A percentile compares a stretch with the other conserved stretches of the same genome.
These are phyloP conservation scores for Pterobdella sp. DNA, from an alignment of 2,888 invertebrate genomes.

Conservation along the genomic window DNA sequence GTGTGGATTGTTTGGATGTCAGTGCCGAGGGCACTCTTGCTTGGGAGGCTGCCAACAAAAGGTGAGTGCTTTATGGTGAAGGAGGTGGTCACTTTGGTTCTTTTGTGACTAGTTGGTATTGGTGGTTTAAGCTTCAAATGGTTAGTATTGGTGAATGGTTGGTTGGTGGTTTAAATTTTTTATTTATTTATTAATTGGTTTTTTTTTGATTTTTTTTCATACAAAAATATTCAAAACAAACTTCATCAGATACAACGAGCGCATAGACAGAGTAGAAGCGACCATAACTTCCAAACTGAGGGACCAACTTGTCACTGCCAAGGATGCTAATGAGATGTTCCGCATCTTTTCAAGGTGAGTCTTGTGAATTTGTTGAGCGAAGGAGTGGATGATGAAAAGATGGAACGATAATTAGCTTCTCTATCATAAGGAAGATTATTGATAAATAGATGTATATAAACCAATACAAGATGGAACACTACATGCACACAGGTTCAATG, in stretches of 20 bases:
- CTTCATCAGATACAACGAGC: slow-evolving; percentile 79
- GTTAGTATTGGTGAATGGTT: no score
- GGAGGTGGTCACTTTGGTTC: no score
- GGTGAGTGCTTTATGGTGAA: no score
- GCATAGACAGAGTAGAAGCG: slow-evolving; percentile 95
- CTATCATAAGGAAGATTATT: background rate
- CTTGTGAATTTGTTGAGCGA: background rate
- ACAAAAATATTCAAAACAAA: no score
- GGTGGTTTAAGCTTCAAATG: no score
- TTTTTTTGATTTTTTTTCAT: background rate
- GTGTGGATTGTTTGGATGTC: slow-evolving; percentile 94
- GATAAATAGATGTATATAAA: background rate
- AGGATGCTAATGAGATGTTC: slow-evolving; percentile 99
- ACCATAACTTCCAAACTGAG: slow-evolving; percentile 92
- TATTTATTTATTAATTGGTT: background rate
- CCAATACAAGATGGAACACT: background rate
- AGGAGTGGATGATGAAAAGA: background rate
- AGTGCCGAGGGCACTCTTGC: slow-evolving; percentile 90
- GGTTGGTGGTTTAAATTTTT: background rate
- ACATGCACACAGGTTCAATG: slow-evolving; percentile 67
- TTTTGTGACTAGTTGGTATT: no score
- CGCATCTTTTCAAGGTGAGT: slow-evolving; percentile 72
- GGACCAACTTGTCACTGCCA: slow-evolving; percentile 94
- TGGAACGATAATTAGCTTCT: background rate
- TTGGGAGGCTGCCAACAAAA: slow-evolving; percentile 92